Evolutionary conservation across 2,113 vertebrate genomes (phyloP).

Genomic region (Megaleporinus macrocephalus): DNA sequence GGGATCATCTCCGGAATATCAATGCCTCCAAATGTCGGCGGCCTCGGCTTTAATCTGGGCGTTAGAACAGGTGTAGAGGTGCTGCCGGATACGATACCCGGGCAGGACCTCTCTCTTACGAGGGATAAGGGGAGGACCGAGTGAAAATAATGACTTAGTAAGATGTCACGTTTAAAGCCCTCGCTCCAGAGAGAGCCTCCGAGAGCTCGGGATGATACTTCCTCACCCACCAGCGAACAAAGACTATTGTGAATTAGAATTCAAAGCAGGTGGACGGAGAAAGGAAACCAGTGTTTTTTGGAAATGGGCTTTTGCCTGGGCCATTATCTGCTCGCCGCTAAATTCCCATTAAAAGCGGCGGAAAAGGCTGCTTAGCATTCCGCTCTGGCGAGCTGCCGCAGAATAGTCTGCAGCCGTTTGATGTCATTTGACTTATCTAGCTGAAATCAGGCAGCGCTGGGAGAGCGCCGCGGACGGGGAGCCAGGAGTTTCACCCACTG

Average conservation of each 20-base stretch:
- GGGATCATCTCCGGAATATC: not conserved
- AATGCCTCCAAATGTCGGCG: not conserved
- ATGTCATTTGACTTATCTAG: slow-evolving; percentile 8
- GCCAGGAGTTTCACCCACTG: not conserved
- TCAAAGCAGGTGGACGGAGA: slow-evolving; percentile 2
- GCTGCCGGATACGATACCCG: not conserved
- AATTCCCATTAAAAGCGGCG: slow-evolving; percentile 20
- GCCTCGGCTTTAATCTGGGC: not conserved
- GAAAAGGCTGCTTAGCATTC: slow-evolving; percentile 12
- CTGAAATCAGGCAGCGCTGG: not conserved
- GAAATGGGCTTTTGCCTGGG: not conserved
- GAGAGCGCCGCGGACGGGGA: not conserved
- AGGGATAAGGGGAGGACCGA: not conserved
- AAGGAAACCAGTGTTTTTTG: slow-evolving; percentile 6
- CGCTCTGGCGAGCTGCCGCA: not conserved
- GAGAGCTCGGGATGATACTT: not conserved
- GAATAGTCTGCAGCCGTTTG: slow-evolving; percentile 12
- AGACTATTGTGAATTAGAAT: not conserved
- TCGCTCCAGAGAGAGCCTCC: not conserved
- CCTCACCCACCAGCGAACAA: not conserved
- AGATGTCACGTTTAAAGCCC: slow-evolving; percentile 1
- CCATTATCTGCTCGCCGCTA: slow-evolving; percentile 3
- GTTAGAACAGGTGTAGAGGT: not conserved
- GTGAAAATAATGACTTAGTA: not conserved
- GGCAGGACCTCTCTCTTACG: not conserved